These are phyloP conservation scores for Takifugu flavidus DNA, from an alignment of 2,113 vertebrate genomes.

Conservation along the genomic window DNA sequence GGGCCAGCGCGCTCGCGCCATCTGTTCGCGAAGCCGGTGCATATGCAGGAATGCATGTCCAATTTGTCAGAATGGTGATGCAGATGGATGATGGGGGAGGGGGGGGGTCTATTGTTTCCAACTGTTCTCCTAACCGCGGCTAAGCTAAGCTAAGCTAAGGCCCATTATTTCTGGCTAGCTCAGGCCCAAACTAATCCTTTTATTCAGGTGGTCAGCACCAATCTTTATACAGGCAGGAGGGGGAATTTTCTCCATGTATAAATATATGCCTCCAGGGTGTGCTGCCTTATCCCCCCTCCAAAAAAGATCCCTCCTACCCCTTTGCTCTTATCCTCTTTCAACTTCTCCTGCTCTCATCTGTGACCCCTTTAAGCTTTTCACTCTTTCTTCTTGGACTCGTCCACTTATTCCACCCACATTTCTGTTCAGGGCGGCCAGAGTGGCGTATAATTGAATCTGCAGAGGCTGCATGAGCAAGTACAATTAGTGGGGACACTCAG, in stretches of 20 bases:
- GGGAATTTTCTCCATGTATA: conserved; percentile 69
- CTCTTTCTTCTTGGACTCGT: conserved; percentile 30
- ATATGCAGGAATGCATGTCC: no score
- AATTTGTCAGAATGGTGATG: conserved; percentile 41
- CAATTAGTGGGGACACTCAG: conserved; percentile 70
- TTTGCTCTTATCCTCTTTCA: conserved; percentile 20
- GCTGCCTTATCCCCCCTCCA: conserved; percentile 42
- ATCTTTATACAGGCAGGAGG: conserved; percentile 73
- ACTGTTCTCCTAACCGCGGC: conserved; percentile 23
- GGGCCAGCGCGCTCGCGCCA: conserved; percentile 19
- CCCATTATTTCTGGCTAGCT: conserved; percentile 71
- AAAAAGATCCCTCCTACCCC: conserved; percentile 24
- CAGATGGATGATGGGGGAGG: conserved; percentile 6
- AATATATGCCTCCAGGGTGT: conserved; percentile 71
- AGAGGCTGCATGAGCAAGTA: conserved; percentile 70
- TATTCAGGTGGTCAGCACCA: conserved; percentile 73
- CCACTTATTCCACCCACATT: conserved; percentile 42
- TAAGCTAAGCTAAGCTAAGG: conserved; percentile 23
- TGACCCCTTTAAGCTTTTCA: conserved; percentile 29
- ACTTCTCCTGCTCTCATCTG: conserved; percentile 25
- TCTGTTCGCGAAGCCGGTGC: no score
- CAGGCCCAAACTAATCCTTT: conserved; percentile 71
- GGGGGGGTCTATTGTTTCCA: no score
- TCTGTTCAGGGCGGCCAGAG: conserved; percentile 67
- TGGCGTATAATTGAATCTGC: conserved; percentile 77